Conservation (phyloP, 1,140 invertebrate genomes). For the Drosophila serrata region DNA sequence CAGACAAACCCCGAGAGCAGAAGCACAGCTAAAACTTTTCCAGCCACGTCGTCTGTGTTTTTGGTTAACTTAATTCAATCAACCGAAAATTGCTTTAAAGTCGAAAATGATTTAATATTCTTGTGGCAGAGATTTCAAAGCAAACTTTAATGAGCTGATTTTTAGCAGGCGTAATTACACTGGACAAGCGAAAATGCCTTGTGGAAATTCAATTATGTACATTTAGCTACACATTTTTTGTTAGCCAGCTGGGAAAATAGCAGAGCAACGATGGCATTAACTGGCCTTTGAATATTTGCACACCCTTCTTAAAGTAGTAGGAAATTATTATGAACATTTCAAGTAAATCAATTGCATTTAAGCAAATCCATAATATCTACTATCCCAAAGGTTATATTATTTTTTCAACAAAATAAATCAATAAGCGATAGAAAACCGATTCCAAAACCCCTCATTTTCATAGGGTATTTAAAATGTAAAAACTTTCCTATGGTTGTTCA, state of each 20-base stretch:
- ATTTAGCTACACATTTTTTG: slow-evolving; percentile 29
- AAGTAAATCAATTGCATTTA: neutral
- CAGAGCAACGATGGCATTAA: neutral
- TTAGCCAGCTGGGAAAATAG: slow-evolving; percentile 1
- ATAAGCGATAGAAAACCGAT: neutral
- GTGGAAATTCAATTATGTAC: slow-evolving; percentile 39
- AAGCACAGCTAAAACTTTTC: slow-evolving; percentile 54
- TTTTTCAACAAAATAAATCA: neutral
- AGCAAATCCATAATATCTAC: neutral
- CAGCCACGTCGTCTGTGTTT: slow-evolving; percentile 40
- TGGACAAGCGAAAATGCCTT: slow-evolving; percentile 28
- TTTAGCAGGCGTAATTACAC: slow-evolving; percentile 42
- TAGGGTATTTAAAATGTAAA: slow-evolving; percentile 12
- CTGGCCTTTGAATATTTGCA: neutral
- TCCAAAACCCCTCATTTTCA: too few species aligned
- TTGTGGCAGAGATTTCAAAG: slow-evolving; percentile 41
- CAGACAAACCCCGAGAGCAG: slow-evolving; percentile 29
- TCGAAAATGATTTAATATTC: slow-evolving; percentile 47
- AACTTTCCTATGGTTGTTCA: slow-evolving; percentile 28
- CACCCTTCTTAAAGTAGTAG: neutral
- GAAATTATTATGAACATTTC: neutral
- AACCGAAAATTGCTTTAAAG: slow-evolving; percentile 37
- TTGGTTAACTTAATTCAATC: slow-evolving; percentile 53
- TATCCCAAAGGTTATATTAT: too few species aligned
- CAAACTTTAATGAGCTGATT: slow-evolving; percentile 50